phyloP scores from a whole-genome alignment of 2,797 vertebrate species.

The Leptoclinus maculatus region DNA sequence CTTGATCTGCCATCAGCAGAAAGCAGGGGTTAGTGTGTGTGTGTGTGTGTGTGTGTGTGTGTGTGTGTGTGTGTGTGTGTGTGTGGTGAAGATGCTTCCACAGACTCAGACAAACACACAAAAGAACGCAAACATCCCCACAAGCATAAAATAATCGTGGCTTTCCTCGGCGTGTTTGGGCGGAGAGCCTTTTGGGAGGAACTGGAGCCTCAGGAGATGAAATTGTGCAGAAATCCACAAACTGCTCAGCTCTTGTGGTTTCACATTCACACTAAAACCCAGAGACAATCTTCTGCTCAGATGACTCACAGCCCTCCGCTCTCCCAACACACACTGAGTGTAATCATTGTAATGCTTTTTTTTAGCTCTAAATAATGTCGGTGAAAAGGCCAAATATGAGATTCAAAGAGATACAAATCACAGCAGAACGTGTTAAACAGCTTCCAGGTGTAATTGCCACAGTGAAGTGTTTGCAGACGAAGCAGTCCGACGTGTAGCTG shows the following conservation, averaged over 20 bases:
- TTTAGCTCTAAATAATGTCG: neutral
- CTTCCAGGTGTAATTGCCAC: neutral
- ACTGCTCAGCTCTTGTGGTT: slow-evolving; percentile 31
- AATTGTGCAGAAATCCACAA: slow-evolving; percentile 7
- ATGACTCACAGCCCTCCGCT: neutral
- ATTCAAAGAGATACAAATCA: neutral
- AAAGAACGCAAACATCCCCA: neutral
- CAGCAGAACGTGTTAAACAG: neutral
- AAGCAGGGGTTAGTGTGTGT: neutral
- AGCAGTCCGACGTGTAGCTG: slow-evolving; percentile 5
- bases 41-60: neutral
- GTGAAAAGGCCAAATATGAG: neutral
- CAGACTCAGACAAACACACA: too few species aligned
- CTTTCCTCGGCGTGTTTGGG: slow-evolving; percentile 12
- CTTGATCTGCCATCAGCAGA: slow-evolving; percentile 29
- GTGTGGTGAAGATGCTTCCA: too few species aligned
- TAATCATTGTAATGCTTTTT: neutral
- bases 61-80: neutral
- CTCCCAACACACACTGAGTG: neutral
- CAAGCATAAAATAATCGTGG: neutral
- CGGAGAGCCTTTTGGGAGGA: neutral
- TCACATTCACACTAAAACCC: neutral
- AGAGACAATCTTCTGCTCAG: neutral
- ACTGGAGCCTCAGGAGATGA: neutral
- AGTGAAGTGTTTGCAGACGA: neutral